phyloP scores from a whole-genome alignment of 2,888 invertebrate genomes.

The Epicampocera succincta region DNA sequence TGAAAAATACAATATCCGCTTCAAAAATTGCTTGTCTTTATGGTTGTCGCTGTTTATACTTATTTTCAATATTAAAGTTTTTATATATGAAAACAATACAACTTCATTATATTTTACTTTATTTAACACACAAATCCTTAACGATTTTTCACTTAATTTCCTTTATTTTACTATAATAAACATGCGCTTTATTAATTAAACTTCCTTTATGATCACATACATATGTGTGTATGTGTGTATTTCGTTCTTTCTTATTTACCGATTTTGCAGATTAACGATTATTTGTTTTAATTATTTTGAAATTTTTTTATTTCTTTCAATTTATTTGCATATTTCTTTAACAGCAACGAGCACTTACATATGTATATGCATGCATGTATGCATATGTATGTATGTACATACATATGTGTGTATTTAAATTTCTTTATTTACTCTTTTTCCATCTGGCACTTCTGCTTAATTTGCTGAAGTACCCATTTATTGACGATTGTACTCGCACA shows the following conservation, averaged over 20 bases:
- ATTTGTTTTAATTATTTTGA: not conserved
- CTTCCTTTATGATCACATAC: slow-evolving; percentile 33
- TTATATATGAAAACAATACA: slow-evolving; percentile 1
- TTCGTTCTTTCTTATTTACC: slow-evolving; percentile 19
- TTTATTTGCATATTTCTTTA: slow-evolving; percentile 19
- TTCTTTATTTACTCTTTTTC: slow-evolving; percentile 16
- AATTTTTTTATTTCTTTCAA: not conserved
- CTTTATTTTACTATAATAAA: slow-evolving; percentile 36
- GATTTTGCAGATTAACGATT: not conserved
- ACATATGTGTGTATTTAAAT: not conserved
- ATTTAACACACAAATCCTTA: slow-evolving; percentile 32
- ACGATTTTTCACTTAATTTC: slow-evolving; percentile 37
- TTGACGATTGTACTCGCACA: slow-evolving; percentile 4
- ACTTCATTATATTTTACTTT: slow-evolving; percentile 12
- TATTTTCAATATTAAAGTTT: slow-evolving; percentile 1
- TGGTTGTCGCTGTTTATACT: slow-evolving; percentile 17
- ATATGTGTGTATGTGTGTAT: too few relatives aligned
- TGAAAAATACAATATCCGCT: slow-evolving; percentile 31
- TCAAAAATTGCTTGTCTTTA: slow-evolving; percentile 16
- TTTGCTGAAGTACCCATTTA: slow-evolving; percentile 23
- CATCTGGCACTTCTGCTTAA: slow-evolving; percentile 31
- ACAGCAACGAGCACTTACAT: not conserved
- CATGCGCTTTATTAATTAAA: slow-evolving; percentile 28
- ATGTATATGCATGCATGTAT: not conserved
- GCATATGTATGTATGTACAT: not conserved